Percentiles rank a stretch among this genome's conserved stretches.
These are phyloP conservation scores for Podarcis raffonei DNA, from an alignment of 2,113 vertebrate genomes.

Conservation along the genomic window DNA sequence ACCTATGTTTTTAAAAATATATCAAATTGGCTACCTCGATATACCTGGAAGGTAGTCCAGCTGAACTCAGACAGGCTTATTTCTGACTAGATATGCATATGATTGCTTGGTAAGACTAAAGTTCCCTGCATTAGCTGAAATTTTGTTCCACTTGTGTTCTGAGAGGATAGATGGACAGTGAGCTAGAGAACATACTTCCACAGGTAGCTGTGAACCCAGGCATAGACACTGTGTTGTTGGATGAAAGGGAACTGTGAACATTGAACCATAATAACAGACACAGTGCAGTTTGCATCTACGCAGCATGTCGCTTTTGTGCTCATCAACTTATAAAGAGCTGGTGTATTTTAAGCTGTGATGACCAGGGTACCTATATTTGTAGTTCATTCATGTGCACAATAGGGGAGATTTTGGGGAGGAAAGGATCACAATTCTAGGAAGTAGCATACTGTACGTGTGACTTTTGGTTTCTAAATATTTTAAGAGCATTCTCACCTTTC, in stretches of 20 bases:
- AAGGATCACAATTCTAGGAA: conserved; percentile 72
- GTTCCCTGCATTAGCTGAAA: neutral
- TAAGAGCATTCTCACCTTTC: conserved; percentile 48
- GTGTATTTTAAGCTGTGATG: conserved; percentile 53
- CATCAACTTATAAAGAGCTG: neutral
- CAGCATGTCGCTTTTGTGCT: conserved; percentile 37
- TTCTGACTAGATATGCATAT: too few relatives aligned
- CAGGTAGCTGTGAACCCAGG: neutral
- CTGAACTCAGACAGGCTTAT: too few relatives aligned
- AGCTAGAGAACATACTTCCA: neutral
- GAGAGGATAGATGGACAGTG: neutral
- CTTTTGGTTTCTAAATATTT: conserved; percentile 42
- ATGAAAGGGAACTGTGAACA: neutral
- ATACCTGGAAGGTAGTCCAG: too few relatives aligned
- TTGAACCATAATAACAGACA: neutral
- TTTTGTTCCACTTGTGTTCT: neutral
- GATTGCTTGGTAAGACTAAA: too few relatives aligned
- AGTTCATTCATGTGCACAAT: conserved; percentile 62
- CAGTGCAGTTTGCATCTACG: neutral
- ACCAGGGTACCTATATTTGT: conserved; percentile 55
- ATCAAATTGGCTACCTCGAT: too few relatives aligned
- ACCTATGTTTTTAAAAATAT: too few relatives aligned
- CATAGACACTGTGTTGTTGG: neutral
- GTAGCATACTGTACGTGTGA: conserved; percentile 48
- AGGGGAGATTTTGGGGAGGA: conserved; percentile 62